A percentile compares a stretch with the other conserved stretches of the same genome.
phyloP scores from a whole-genome alignment of 2,797 vertebrate species.

The Gymnoscopelus braueri region DNA sequence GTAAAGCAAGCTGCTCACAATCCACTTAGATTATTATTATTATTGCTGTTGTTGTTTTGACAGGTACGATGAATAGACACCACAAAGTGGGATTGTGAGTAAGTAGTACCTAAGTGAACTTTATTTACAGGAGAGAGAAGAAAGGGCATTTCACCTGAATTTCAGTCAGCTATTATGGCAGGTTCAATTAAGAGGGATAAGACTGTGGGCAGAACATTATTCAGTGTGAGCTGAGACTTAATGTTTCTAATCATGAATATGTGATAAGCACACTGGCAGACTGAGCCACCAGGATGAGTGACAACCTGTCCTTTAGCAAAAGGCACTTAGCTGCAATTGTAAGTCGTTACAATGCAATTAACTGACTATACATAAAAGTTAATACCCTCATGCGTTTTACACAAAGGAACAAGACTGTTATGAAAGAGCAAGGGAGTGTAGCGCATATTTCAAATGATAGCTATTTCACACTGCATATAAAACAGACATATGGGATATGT shows the following conservation, averaged over 20 bases:
- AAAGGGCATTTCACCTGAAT: background rate
- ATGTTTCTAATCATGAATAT: background rate
- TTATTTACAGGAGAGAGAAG: constrained; percentile 15
- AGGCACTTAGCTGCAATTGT: constrained; percentile 1
- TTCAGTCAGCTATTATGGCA: constrained; percentile 16
- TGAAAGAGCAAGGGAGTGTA: background rate
- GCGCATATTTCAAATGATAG: constrained; percentile 32
- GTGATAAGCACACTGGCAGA: constrained; percentile 16
- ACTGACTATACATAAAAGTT: background rate
- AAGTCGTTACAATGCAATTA: constrained; percentile 10
- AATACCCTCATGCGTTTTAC: no score
- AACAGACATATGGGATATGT: no score
- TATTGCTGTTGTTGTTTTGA: background rate
- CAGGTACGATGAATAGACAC: background rate
- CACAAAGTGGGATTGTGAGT: constrained; percentile 10
- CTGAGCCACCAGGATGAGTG: constrained; percentile 4
- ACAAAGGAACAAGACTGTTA: no score
- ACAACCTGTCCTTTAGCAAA: constrained; percentile 10
- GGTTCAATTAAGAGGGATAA: constrained; percentile 14
- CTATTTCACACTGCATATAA: no score
- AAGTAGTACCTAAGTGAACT: constrained; percentile 7
- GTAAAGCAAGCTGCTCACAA: no score
- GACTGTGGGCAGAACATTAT: constrained; percentile 2
- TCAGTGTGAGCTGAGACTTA: constrained; percentile 6
- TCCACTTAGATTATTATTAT: no score